A percentile compares a stretch with the other conserved stretches of the same genome.
Evolutionary conservation across 2,113 vertebrate genomes (phyloP).

Genomic region (Myrmophylax atrothorax): DNA sequence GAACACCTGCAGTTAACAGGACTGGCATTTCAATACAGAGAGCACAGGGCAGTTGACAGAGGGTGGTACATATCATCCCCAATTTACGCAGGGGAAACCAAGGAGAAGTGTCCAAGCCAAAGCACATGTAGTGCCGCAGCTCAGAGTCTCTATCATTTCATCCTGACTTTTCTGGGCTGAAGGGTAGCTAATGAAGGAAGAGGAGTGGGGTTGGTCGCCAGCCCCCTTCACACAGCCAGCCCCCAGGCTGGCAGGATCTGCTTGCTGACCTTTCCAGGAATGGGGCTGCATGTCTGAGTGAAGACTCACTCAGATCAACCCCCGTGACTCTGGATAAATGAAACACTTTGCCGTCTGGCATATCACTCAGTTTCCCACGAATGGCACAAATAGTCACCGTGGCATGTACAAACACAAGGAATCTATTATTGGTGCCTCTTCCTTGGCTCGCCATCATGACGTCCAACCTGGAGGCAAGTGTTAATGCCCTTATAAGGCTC

Average conservation of each 20-base stretch:
- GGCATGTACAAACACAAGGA: slow-evolving; percentile 68
- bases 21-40: background rate
- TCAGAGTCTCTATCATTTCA: background rate
- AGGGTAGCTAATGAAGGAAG: background rate
- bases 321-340: slow-evolving; percentile 67
- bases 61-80: rapidly evolving
- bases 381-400: slow-evolving; percentile 63
- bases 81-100: rapidly evolving
- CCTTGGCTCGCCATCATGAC: slow-evolving; percentile 77
- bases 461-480: slow-evolving; percentile 78
- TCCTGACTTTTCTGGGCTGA: background rate
- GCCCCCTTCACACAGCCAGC: background rate
- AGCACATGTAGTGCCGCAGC: background rate
- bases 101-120: background rate
- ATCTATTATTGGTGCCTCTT: slow-evolving; percentile 76
- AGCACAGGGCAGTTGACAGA: background rate
- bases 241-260: slow-evolving; percentile 14
- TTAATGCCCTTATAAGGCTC: slow-evolving; percentile 81
- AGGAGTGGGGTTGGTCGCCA: background rate
- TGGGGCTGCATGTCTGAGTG: background rate
- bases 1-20: background rate
- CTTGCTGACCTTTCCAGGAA: slow-evolving; percentile 45
- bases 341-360: slow-evolving; percentile 76
- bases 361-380: slow-evolving; percentile 68
- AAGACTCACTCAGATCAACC: slow-evolving; percentile 22